A percentile compares a stretch with the other conserved stretches of the same genome.
These are phyloP conservation scores for Apis florea DNA, from an alignment of 1,140 invertebrate species.

Conservation along the genomic window DNA sequence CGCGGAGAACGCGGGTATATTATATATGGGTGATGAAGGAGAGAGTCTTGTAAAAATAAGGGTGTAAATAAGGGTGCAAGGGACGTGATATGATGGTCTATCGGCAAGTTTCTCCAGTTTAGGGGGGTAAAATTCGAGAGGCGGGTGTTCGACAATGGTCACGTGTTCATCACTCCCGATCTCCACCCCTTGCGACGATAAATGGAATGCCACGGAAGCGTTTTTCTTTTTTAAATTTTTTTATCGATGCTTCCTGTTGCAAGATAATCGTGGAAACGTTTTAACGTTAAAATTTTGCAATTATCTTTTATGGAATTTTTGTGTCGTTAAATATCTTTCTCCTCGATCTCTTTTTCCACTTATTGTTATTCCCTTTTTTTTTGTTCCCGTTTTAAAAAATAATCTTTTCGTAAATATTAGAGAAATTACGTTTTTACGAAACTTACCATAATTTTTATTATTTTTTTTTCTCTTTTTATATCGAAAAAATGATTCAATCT, in stretches of 20 bases:
- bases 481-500: background rate
- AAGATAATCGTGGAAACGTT: background rate
- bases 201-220: slow-evolving; percentile 10
- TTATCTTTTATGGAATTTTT: background rate
- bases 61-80: slow-evolving; percentile 37
- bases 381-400: background rate
- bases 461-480: background rate
- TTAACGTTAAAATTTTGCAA: background rate
- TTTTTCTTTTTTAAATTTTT: background rate
- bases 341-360: background rate
- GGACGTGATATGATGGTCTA: background rate
- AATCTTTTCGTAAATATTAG: background rate
- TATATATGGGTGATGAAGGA: background rate
- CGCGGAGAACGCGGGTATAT: slow-evolving; percentile 32
- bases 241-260: background rate
- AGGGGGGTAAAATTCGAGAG: slow-evolving; percentile 45
- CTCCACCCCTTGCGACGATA: background rate
- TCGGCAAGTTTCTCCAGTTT: slow-evolving; percentile 36
- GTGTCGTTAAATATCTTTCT: background rate
- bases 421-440: background rate
- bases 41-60: slow-evolving; percentile 41
- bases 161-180: background rate
- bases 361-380: background rate
- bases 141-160: slow-evolving; percentile 41
- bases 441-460: background rate